Evolutionary conservation across 2,113 vertebrate genomes (phyloP), one percentile per base, ranked within the genome.

Genomic region (Acinonyx jubatus): DNA sequence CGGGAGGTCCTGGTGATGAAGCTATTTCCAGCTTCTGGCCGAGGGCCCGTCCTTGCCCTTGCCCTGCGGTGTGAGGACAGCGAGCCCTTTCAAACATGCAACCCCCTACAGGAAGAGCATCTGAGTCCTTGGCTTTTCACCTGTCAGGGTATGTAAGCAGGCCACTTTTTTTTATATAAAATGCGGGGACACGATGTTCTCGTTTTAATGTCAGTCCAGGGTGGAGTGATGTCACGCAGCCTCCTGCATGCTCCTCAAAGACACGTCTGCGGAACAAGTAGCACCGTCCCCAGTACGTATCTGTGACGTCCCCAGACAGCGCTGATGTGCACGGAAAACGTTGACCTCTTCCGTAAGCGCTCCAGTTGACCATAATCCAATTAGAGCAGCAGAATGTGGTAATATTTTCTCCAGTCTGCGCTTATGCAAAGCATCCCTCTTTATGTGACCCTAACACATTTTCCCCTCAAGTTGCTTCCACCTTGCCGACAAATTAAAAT

Each of bases 151-250:
- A 3, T 29, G 45, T 13, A 9, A 41, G 16, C 29, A 16, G 36
- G 33, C 13, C 27, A 0, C 18, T 25, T 25, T 25, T 23, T 29
- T 71, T 29, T 9, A 45, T 9, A 13, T n/a, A 21, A n/a, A 61
- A n/a, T 14, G 41, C 14, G 3, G 3, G 0, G 15, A 1, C 7
- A 1, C 11, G 4, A 45, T 15, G 13, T 55, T n/a, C 18, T 10
- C 48, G 1, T 76, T 55, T 57, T 1, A 4, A 0, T 14, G 3
- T 13, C 48, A 15, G 18, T 13, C 29, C 36, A 16, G 10, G 5
- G 38, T 25, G 8, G 25, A 19, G 27, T 7, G 0, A 16, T 1
- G 0, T 31, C 14, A 21, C 1, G 1, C 29, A 13, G 50, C 3
- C 11, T 23, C 48, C 48, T 50, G 6, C 4, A 0, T 27, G 5